Conservation (phyloP, 2,797 vertebrate genomes). For the Allobates femoralis region DNA sequence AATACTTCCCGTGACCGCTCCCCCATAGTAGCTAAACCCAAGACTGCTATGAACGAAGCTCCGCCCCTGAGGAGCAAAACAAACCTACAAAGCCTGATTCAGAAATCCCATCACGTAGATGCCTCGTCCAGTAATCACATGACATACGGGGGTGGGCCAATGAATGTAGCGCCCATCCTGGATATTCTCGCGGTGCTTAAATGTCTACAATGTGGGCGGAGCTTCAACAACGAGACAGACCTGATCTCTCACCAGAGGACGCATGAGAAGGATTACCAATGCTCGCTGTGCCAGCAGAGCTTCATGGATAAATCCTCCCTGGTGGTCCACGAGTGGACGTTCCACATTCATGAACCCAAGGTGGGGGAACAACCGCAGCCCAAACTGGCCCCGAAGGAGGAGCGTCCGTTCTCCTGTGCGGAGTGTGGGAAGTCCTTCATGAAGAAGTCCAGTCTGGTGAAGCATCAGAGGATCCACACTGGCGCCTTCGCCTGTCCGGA, state of each 20-base stretch:
- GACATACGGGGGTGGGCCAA: not conserved
- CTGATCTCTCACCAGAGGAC: constrained; percentile 46
- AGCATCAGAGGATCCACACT: constrained; percentile 54
- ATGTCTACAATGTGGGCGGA: not conserved
- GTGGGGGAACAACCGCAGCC: not conserved
- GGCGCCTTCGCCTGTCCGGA: constrained; percentile 40
- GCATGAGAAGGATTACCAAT: constrained; percentile 53
- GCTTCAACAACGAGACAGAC: not conserved
- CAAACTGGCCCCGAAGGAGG: not conserved
- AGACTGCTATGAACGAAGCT: not conserved
- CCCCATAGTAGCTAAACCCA: not conserved
- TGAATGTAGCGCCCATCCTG: not conserved
- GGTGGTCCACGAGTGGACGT: constrained; percentile 38
- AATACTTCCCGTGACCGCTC: not conserved
- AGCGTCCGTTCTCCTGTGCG: constrained; percentile 47
- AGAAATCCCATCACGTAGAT: not conserved
- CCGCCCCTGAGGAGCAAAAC: not conserved
- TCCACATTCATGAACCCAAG: constrained; percentile 18
- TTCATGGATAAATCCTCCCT: constrained; percentile 48
- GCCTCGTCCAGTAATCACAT: not conserved
- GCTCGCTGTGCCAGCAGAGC: constrained; percentile 55
- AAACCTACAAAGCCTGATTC: not conserved
- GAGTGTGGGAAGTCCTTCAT: constrained; percentile 49
- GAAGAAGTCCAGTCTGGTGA: constrained; percentile 36
- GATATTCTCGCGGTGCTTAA: not conserved